Evolutionary conservation across 2,888 invertebrate species (phyloP).

Genomic region (Euzetes globulus): DNA sequence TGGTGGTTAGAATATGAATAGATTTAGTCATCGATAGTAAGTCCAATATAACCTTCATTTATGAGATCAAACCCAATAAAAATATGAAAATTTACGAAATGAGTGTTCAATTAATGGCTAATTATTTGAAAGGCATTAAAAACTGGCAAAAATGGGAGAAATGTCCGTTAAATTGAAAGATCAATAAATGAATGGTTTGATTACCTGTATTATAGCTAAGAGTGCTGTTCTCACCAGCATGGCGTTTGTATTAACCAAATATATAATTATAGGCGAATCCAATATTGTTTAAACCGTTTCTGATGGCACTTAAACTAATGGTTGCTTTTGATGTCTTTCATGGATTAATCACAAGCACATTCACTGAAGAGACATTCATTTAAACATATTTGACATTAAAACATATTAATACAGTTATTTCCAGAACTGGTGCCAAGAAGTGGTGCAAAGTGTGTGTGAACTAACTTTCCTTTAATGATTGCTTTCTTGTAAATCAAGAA

Average conservation of each 20-base stretch:
- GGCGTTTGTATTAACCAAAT: background rate
- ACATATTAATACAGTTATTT: slow-evolving; percentile 14
- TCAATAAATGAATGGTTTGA: background rate
- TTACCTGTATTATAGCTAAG: slow-evolving; percentile 9
- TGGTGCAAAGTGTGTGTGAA: slow-evolving; percentile 19
- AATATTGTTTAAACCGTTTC: background rate
- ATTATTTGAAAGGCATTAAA: too few species aligned
- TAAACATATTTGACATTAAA: slow-evolving; percentile 1
- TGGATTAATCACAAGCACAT: background rate
- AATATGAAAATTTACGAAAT: too few species aligned
- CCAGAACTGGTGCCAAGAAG: background rate
- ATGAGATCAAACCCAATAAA: too few species aligned
- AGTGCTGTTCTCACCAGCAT: background rate
- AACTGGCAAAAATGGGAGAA: too few species aligned
- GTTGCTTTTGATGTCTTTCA: background rate
- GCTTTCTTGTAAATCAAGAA: slow-evolving; percentile 27
- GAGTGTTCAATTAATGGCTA: too few species aligned
- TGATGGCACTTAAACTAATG: too few species aligned
- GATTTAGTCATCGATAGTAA: too few species aligned
- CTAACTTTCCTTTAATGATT: slow-evolving; percentile 26
- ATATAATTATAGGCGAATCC: background rate
- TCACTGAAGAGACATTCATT: background rate
- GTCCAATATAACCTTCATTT: too few species aligned
- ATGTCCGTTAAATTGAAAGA: background rate
- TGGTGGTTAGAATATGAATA: too few species aligned